Conservation (phyloP, 2,888 invertebrate genomes). For the Mechanitis mazaeus region DNA sequence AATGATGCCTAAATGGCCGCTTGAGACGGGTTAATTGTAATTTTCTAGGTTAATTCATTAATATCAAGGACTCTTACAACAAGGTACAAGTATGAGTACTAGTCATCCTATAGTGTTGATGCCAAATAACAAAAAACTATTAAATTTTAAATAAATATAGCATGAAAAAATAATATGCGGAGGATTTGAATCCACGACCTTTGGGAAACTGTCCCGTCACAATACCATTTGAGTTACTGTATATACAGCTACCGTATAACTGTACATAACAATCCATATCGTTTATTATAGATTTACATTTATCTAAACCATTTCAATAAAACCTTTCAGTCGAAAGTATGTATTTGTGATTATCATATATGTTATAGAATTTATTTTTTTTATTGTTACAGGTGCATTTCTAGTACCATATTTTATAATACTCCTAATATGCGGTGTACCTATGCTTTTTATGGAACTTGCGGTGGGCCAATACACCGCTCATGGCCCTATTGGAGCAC, state of each 20-base stretch:
- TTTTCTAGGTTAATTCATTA: constrained; percentile 58
- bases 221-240: too few species aligned
- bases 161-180: too few species aligned
- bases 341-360: neutral
- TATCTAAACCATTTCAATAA: too few species aligned
- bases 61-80: constrained; percentile 41
- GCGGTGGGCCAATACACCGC: constrained; percentile 95
- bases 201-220: too few species aligned
- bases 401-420: constrained; percentile 96
- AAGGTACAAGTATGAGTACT: neutral
- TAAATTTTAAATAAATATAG: too few species aligned
- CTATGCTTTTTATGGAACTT: constrained; percentile 95
- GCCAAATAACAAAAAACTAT: neutral
- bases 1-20: constrained; percentile 14
- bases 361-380: neutral
- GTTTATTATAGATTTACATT: too few species aligned
- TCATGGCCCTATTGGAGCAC: constrained; percentile 92
- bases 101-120: neutral
- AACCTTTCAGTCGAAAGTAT: neutral
- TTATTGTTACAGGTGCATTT: constrained; percentile 86
- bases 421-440: constrained; percentile 92
- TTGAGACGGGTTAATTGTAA: constrained; percentile 53
- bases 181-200: too few species aligned
- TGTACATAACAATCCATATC: too few species aligned
- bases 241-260: too few species aligned